Conservation (phyloP, 2,888 invertebrate genomes). For the Mesorhabditis spiculigera region DNA sequence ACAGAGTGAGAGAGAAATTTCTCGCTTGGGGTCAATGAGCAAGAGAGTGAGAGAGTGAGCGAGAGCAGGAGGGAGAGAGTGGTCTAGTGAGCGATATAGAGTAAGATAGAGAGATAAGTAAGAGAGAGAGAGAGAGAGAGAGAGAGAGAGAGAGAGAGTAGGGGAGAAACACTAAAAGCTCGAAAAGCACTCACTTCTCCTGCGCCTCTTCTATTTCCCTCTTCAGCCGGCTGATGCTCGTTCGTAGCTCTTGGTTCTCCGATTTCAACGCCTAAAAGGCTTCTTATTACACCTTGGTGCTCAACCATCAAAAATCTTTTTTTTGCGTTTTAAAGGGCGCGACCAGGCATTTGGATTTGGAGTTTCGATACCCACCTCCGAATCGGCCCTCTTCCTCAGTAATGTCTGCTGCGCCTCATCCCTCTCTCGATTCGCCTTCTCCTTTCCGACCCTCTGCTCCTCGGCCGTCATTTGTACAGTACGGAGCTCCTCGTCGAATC, state of each 20-base stretch:
- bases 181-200: background rate
- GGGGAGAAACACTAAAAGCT: background rate
- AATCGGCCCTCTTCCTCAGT: conserved; percentile 11
- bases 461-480: conserved; percentile 77
- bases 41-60: too few species aligned
- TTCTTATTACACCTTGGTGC: too few species aligned
- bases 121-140: too few species aligned
- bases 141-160: too few species aligned
- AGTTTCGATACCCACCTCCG: conserved; percentile 13
- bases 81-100: too few species aligned
- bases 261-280: conserved; percentile 16
- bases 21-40: too few species aligned
- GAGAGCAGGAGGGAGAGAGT: too few species aligned
- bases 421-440: conserved; percentile 77
- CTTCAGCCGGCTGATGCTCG: conserved; percentile 13
- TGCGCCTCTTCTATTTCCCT: conserved; percentile 21
- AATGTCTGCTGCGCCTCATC: conserved; percentile 70
- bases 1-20: too few species aligned
- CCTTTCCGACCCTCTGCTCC: conserved; percentile 75
- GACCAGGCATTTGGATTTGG: too few species aligned
- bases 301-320: too few species aligned
- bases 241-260: conserved; percentile 18
- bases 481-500: conserved; percentile 81
- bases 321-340: too few species aligned
- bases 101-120: too few species aligned